Conservation (phyloP, 2,113 vertebrate species). For the Hepsetus odoe region DNA sequence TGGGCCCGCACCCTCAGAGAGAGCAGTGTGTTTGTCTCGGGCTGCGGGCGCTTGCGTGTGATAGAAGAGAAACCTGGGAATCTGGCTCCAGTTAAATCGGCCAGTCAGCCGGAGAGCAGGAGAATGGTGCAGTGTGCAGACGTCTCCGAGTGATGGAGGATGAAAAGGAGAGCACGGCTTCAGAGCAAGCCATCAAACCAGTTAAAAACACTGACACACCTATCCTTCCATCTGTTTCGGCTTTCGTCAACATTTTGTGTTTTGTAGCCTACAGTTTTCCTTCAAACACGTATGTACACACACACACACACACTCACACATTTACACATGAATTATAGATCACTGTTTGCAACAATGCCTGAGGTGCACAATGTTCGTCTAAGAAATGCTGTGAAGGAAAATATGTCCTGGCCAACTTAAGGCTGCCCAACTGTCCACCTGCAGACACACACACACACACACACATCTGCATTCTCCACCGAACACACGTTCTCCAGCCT, state of each 20-base stretch:
- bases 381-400: conserved; percentile 25
- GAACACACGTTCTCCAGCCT: too few relatives aligned
- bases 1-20: not conserved
- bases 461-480: not conserved
- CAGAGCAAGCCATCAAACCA: not conserved
- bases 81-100: not conserved
- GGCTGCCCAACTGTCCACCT: conserved; percentile 2
- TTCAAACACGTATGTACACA: conserved; percentile 9
- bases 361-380: conserved; percentile 9
- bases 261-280: not conserved
- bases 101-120: not conserved
- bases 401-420: conserved; percentile 11
- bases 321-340: conserved; percentile 46
- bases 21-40: not conserved
- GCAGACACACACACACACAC: conserved; percentile 3
- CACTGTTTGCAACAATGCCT: conserved; percentile 34
- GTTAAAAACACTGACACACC: not conserved
- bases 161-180: not conserved
- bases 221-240: conserved; percentile 4
- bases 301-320: conserved; percentile 8
- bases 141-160: not conserved
- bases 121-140: not conserved
- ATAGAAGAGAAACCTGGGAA: not conserved
- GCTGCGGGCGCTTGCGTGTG: not conserved
- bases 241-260: not conserved